Base-by-base conservation (phyloP, 2,797 vertebrate species). In the Hippopotamyrus pictus region DNA sequence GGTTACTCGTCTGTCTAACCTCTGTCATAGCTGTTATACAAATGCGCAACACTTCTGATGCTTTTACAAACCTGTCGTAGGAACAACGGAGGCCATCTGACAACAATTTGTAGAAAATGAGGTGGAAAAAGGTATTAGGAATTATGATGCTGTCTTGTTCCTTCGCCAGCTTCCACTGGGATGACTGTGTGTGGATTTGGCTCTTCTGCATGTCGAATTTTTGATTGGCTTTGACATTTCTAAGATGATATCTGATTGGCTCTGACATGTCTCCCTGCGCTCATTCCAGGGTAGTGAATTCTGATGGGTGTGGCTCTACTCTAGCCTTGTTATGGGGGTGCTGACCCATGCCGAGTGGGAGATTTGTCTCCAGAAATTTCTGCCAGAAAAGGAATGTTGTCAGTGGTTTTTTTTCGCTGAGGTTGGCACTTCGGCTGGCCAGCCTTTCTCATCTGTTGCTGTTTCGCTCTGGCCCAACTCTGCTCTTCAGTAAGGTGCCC, bases 151-250 rank as follows among this genome's bases (percentile, higher is more conserved):
- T 51, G 33, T 54, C 51, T 89, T 85, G 59, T 17, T 59, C 50
- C n/a, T 46, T 33, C 11, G 88, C 59, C 48, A 87, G 83, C 48
- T 46, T 86, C 62, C 62, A 76, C 62, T 44, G 65, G 3, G 48
- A 86, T 54, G 82, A 53, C 59, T 41, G 11, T 76, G 19, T 86
- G 86, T 37, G 79, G 50, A 79, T 76, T 69, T 89, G 53, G 37
- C 89, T 59, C 46, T 88, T 57, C 33, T 54, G 50, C 33, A 11
- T 33, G 69, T 83, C 88, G 88, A 88, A 89, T 88, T 87, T 33
- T n/a, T 90, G 57, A 90, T 89, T 83, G 79, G 73, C 48, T 76
- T 88, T 89, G 89, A 91, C 88, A 91, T 51, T 29, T 59, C 33
- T 59, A 17, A 59, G 22, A 65, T 46, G 33, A 65, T 33, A 22